phyloP scores from a whole-genome alignment of 2,888 invertebrate species.

The Melinopterus prodromus region DNA sequence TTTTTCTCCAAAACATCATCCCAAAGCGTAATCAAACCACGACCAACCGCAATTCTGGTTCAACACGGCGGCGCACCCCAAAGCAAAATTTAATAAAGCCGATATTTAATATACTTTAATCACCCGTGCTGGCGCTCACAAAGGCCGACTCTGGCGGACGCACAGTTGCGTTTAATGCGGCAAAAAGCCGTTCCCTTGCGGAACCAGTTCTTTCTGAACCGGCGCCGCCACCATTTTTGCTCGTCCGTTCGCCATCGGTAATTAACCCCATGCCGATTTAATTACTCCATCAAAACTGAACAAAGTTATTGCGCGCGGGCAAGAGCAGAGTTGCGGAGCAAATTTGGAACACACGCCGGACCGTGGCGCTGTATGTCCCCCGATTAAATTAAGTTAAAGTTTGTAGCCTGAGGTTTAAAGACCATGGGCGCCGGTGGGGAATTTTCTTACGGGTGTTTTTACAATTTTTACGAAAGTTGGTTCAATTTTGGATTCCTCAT shows the following conservation, averaged over 20 bases:
- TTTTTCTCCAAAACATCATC: neutral
- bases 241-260: neutral
- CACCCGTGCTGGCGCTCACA: neutral
- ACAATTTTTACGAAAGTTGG: neutral
- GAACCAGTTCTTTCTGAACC: neutral
- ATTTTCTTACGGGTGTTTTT: neutral
- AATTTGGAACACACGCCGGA: neutral
- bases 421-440: neutral
- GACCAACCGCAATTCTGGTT: neutral
- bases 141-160: neutral
- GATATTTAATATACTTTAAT: constrained; percentile 4
- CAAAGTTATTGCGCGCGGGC: neutral
- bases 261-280: neutral
- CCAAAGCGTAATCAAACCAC: neutral
- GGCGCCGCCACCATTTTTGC: neutral
- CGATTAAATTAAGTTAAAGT: neutral
- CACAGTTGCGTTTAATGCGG: constrained; percentile 4
- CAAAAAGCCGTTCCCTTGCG: neutral
- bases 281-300: constrained; percentile 4
- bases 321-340: neutral
- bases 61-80: neutral
- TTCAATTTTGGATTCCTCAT: too few relatives aligned
- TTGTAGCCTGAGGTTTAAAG: neutral
- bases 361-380: neutral
- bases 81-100: neutral